phyloP scores from a whole-genome alignment of 2,797 vertebrate genomes.

The Megaceryle alcyon region DNA sequence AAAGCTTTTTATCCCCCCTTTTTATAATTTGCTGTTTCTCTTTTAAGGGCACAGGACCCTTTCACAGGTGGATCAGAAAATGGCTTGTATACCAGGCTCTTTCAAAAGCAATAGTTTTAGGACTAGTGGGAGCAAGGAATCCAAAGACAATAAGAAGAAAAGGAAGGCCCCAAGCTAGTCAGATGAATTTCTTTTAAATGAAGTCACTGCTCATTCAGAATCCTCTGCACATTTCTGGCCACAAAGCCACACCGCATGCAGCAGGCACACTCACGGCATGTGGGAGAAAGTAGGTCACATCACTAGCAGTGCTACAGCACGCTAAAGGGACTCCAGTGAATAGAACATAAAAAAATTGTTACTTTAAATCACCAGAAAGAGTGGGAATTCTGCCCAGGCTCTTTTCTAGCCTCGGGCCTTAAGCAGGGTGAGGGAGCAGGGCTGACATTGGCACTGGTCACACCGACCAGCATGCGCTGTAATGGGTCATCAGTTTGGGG shows the following conservation, averaged over 20 bases:
- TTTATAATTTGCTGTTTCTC: background rate
- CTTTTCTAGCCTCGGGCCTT: conserved; percentile 17
- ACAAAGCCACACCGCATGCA: conserved; percentile 57
- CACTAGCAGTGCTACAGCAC: conserved; percentile 3
- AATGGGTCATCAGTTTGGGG: background rate
- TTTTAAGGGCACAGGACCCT: background rate
- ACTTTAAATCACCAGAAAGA: conserved; percentile 35
- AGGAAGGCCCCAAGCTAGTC: conserved; percentile 26
- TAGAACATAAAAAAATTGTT: conserved; percentile 28
- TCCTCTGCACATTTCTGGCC: conserved; percentile 55
- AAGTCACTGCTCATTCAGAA: conserved; percentile 54
- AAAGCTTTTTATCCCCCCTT: background rate
- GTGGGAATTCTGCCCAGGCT: conserved; percentile 24
- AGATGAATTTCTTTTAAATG: conserved; percentile 49
- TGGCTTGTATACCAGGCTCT: background rate
- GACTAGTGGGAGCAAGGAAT: background rate
- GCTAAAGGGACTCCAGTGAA: conserved; percentile 17
- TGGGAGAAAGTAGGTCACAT: conserved; percentile 57
- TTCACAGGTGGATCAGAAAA: conserved; percentile 33
- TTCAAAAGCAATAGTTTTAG: conserved; percentile 32
- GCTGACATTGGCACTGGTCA: conserved; percentile 15
- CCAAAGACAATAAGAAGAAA: conserved; percentile 56
- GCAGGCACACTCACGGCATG: conserved; percentile 7
- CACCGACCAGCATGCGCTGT: background rate
- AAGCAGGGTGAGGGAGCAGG: conserved; percentile 7